Base-by-base conservation (phyloP, 2,113 vertebrate genomes). In the Nerophis lumbriciformis region DNA sequence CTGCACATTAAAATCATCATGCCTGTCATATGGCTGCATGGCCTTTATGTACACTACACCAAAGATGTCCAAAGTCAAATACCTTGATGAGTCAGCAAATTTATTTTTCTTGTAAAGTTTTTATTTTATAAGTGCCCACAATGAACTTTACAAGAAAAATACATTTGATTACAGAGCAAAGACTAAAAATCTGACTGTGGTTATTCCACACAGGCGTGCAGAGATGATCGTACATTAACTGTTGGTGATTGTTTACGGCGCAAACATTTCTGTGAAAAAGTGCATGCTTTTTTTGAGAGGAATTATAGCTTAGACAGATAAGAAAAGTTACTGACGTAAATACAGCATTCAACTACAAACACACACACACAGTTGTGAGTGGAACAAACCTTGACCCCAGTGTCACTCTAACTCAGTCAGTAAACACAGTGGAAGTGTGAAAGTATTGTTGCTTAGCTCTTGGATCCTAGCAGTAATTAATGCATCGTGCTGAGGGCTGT, bases 101-200 rank as follows among this genome's bases (percentile, higher is more conserved):
- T 12, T 1, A 45, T 11, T 45, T 45, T 45, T 45, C 5, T 3
- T 1, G 11, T 11, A 45, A 45, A 12, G 42, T 45, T 45, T 45
- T 45, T 12, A 45, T n/a, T 54, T 7, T 42, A 44, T 19, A 21
- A 13, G n/a, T 19, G 0, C 5, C n/a, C 13, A 38, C 9, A 57
- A 13, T 44, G 5, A 44, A 53, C 6, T 38, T 51, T 13, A 59
- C 51, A n/a, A 19, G 42, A 11, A 70, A 10, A 42, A 50, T 28
- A 28, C 16, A 50, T 68, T 73, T 55, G 39, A 68, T 53, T 45
- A 47, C 58, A 35, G 60, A 68, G 63, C 63, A 67, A 72, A 73
- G 59, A 44, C 36, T 21, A 69, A 55, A 7, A 38, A 19, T 35
- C 10, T 61, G 11, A 39, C 8, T 21, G 48, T 42, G 57, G 35